Conservation (phyloP, 2,888 invertebrate genomes). For the Acleris literana region DNA sequence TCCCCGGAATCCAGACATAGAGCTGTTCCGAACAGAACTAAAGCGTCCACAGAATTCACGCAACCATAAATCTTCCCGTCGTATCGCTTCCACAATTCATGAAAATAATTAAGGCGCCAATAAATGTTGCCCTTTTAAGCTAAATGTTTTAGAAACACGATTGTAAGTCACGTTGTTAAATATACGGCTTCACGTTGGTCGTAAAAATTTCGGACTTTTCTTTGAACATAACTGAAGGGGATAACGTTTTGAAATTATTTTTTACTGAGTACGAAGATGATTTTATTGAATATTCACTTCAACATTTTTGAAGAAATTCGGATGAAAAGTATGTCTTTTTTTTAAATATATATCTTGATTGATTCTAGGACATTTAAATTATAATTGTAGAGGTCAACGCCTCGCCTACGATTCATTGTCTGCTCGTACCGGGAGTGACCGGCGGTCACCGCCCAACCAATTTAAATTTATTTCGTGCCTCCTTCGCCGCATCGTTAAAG, state of each 20-base stretch:
- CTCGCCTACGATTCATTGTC: conserved; percentile 27
- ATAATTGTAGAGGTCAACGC: conserved; percentile 33
- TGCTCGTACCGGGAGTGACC: conserved; percentile 35
- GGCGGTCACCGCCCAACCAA: conserved; percentile 51
- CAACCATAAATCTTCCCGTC: conserved; percentile 31
- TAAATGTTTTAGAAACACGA: neutral
- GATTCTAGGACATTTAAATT: conserved; percentile 22
- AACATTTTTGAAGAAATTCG: too few relatives aligned
- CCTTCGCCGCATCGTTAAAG: conserved; percentile 66
- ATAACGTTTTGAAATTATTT: too few relatives aligned
- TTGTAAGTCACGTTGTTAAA: neutral
- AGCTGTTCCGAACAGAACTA: conserved; percentile 25
- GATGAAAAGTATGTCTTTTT: too few relatives aligned
- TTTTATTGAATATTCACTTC: too few relatives aligned
- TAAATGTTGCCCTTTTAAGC: neutral
- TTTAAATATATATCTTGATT: neutral
- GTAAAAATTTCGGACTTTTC: too few relatives aligned
- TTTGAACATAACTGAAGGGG: too few relatives aligned
- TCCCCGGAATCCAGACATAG: conserved; percentile 31
- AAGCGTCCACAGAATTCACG: conserved; percentile 26
- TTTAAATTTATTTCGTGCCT: conserved; percentile 72
- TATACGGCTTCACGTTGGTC: neutral
- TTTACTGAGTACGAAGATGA: too few relatives aligned
- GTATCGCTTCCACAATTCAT: conserved; percentile 10
- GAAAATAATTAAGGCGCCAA: conserved; percentile 2